Conservation (phyloP, 1,140 invertebrate genomes). For the Popillia japonica region DNA sequence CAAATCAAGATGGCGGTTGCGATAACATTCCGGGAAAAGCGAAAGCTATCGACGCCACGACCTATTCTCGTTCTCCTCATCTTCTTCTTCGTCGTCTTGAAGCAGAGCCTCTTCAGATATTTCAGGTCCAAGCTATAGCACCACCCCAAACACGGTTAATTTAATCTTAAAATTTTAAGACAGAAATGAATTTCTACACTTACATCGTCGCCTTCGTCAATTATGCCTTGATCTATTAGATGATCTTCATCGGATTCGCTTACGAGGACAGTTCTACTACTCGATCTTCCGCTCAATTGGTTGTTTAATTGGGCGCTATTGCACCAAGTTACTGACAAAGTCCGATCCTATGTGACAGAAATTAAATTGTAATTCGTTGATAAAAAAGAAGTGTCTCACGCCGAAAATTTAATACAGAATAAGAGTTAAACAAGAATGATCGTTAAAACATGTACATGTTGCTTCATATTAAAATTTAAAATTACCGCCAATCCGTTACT, state of each 20-base stretch:
- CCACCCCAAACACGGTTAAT: background rate
- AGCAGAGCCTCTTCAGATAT: slow-evolving; percentile 60
- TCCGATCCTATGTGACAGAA: slow-evolving; percentile 50
- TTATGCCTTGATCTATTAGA: slow-evolving; percentile 58
- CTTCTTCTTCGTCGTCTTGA: slow-evolving; percentile 69
- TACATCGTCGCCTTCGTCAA: slow-evolving; percentile 52
- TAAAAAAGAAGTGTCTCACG: background rate
- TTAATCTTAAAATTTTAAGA: background rate
- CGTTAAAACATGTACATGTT: too few species aligned
- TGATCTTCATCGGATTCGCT: slow-evolving; percentile 62
- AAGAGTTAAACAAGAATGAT: too few species aligned
- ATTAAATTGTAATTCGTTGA: background rate
- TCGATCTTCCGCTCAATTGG: slow-evolving; percentile 49
- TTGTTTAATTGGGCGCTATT: slow-evolving; percentile 49
- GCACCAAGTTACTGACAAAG: slow-evolving; percentile 58
- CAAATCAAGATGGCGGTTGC: background rate
- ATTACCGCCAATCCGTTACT: too few species aligned
- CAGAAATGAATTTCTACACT: background rate
- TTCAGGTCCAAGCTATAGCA: slow-evolving; percentile 53
- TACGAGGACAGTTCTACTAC: slow-evolving; percentile 52
- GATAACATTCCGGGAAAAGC: background rate
- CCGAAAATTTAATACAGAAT: too few species aligned
- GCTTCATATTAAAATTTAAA: too few species aligned
- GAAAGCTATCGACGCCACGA: slow-evolving; percentile 68
- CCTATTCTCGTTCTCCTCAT: slow-evolving; percentile 66